These are phyloP conservation scores for Erebia ligea DNA, from an alignment of 2,888 invertebrate species.

Conservation along the genomic window DNA sequence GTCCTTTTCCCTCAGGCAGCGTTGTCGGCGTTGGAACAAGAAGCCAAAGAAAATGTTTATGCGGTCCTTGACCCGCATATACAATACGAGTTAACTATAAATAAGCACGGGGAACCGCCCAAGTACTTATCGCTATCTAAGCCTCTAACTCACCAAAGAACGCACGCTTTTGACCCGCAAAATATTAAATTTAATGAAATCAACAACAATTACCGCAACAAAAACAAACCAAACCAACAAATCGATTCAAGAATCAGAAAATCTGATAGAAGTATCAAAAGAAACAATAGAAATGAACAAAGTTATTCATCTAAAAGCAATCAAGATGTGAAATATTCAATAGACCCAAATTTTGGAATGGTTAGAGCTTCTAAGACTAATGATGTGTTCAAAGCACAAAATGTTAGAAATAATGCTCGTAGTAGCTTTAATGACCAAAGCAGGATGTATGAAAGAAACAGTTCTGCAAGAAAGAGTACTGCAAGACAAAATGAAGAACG, in stretches of 20 bases:
- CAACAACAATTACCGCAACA: constrained; percentile 61
- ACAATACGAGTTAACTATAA: constrained; percentile 81
- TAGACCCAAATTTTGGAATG: constrained; percentile 68
- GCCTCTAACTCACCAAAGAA: constrained; percentile 79
- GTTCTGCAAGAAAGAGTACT: constrained; percentile 54
- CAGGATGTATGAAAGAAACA: constrained; percentile 66
- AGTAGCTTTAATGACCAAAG: constrained; percentile 53
- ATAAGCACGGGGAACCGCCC: constrained; percentile 80
- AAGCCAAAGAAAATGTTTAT: constrained; percentile 83
- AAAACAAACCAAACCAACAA: constrained; percentile 65
- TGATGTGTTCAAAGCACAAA: constrained; percentile 47
- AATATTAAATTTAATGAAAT: constrained; percentile 60
- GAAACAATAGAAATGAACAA: constrained; percentile 50
- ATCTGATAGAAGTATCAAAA: constrained; percentile 63
- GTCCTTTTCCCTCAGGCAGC: constrained; percentile 64
- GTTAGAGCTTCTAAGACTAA: constrained; percentile 48
- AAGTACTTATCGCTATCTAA: constrained; percentile 79
- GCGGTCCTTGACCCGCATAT: constrained; percentile 81
- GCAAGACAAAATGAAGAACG: constrained; percentile 45
- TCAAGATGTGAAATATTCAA: constrained; percentile 72
- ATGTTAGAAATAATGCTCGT: constrained; percentile 52
- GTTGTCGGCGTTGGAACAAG: constrained; percentile 76
- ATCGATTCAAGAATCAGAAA: constrained; percentile 59
- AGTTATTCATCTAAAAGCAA: constrained; percentile 65
- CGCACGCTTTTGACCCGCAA: constrained; percentile 70